Conservation (phyloP, 2,113 vertebrate species). For the Ovis canadensis region DNA sequence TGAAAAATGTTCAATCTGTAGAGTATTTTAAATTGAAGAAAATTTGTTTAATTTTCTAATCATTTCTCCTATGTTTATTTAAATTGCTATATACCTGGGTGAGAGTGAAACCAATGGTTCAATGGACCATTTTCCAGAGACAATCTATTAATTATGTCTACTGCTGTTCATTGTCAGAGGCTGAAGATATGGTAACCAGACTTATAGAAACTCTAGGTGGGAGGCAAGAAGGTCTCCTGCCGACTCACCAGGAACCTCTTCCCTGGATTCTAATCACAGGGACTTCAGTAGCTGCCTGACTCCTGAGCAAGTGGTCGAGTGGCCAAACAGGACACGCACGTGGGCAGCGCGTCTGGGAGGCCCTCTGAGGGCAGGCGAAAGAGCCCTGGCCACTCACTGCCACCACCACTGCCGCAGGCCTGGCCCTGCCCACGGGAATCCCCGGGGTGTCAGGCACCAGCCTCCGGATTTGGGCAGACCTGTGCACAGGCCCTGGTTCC, state of each 20-base stretch:
- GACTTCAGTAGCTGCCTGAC: neutral
- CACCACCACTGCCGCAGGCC: neutral
- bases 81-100: neutral
- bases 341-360: neutral
- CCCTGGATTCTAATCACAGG: neutral
- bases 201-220: neutral
- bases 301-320: neutral
- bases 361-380: neutral
- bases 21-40: neutral
- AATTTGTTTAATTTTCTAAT: neutral
- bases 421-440: neutral
- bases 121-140: neutral
- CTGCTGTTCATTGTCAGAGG: neutral
- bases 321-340: rapidly evolving
- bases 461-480: neutral
- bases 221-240: neutral
- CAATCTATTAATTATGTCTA: neutral
- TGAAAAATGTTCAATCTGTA: neutral
- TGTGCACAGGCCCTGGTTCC: neutral
- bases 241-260: neutral
- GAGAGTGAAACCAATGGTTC: neutral
- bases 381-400: neutral
- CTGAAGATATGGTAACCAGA: neutral
- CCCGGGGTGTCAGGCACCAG: neutral
- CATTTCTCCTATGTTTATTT: neutral